These are phyloP conservation scores for Calonectris borealis DNA, from an alignment of 2,113 vertebrate genomes.

Conservation along the genomic window DNA sequence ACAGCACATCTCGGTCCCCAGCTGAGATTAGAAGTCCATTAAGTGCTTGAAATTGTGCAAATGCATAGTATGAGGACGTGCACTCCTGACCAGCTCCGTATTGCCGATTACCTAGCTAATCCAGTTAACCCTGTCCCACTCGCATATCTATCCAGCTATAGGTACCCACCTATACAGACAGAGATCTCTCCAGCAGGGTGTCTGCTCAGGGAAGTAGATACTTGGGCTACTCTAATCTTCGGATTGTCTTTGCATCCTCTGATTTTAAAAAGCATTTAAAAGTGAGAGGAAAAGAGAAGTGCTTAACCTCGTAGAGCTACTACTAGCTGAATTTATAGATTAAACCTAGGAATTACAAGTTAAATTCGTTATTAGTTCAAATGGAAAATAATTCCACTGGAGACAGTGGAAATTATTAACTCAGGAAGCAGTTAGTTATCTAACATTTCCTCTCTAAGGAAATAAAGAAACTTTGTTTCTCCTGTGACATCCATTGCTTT, in stretches of 20 bases:
- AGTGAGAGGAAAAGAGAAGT: neutral
- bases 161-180: neutral
- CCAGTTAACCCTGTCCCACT: neutral
- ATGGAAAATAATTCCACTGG: neutral
- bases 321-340: neutral
- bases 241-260: neutral
- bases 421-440: neutral
- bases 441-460: neutral
- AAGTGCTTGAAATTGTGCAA: neutral
- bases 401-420: neutral
- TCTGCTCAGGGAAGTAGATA: neutral
- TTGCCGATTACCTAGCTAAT: neutral
- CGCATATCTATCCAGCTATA: accelerated
- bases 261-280: neutral
- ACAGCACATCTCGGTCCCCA: constrained; percentile 14
- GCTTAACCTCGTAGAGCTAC: neutral
- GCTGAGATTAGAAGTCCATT: constrained; percentile 8
- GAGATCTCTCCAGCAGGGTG: neutral
- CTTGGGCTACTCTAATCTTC: neutral
- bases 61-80: neutral
- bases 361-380: neutral
- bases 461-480: neutral
- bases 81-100: neutral
- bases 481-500: neutral
- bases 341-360: neutral